phyloP scores from a whole-genome alignment of 2,113 vertebrate species.

The Sialia sialis region DNA sequence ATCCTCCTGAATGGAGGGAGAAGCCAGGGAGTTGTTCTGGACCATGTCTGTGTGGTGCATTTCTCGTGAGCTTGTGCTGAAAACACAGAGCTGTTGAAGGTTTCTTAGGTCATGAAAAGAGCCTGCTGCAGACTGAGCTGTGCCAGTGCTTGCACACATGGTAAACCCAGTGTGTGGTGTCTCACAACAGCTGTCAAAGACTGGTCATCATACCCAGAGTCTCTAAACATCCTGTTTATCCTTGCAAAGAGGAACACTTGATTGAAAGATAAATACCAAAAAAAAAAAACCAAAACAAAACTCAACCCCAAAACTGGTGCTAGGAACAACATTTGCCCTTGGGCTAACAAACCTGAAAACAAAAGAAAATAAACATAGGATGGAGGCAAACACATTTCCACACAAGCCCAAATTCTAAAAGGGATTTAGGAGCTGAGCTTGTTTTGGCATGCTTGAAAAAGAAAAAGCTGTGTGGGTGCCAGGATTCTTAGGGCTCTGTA shows the following conservation, averaged over 20 bases:
- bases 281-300: not conserved
- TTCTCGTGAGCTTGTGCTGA: not conserved
- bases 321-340: constrained; percentile 31
- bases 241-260: constrained; percentile 51
- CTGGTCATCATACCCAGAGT: constrained; percentile 35
- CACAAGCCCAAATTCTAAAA: constrained; percentile 31
- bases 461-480: constrained; percentile 5
- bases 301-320: constrained; percentile 1
- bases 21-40: not conserved
- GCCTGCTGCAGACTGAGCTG: not conserved
- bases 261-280: constrained; percentile 50
- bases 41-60: not conserved
- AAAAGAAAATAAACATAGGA: constrained; percentile 59
- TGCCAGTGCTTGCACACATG: constrained; percentile 28
- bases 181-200: constrained; percentile 45
- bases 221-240: constrained; percentile 57
- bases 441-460: constrained; percentile 45
- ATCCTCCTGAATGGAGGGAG: not conserved
- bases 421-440: constrained; percentile 56
- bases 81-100: not conserved
- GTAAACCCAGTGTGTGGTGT: constrained; percentile 12
- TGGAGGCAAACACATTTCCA: constrained; percentile 55
- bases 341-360: constrained; percentile 61
- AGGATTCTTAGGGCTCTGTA: not conserved
- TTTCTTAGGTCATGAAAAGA: not conserved